Evolutionary conservation across 2,888 invertebrate species (phyloP), one percentile per base, ranked within the genome.

Genomic region (Temnothorax ravouxi): DNA sequence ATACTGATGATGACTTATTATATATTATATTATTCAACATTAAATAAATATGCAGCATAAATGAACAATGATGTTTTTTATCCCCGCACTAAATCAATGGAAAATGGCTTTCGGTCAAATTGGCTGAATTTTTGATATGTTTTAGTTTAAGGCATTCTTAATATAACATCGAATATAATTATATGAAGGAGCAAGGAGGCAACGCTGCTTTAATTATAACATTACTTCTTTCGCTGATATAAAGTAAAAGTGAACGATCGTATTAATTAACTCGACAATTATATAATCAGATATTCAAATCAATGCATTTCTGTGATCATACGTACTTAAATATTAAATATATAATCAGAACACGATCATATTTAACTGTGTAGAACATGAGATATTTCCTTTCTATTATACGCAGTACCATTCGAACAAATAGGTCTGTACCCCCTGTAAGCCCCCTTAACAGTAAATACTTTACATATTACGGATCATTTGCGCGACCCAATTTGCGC

Each of bases 401-500:
- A 56, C 25, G 41, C 13, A 38, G 21, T 11, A 21, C 38, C 9
- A 34, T 50, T 75, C n/a, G 21, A 41, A 21, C 9, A 54, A 72
- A 41, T 25, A 54, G 29, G 56, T 56, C 25, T 76, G 41, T 52
- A 18, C 18, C 4, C 3, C 13, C n/a, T 29, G 25, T n/a, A 66
- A 38, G 1, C 52, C 13, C 25, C 9, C 18, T 21, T 52, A 77
- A 71, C 47, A 29, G 9, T 62, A 50, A 50, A 75, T 59, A 47
- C 8, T 69, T 59, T 4, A 71, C 29, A 79, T 79, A 79, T 69
- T 69, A 69, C 69, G 69, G 15, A 29, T 44, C 79, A 71, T 59
- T 79, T 56, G 34, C 41, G 41, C 41, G 79, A 56, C 79, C 69
- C 34, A 71, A 79, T 79, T 79, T 71, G 69, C 34, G 21, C 25